Evolutionary conservation across 2,888 invertebrate genomes (phyloP), one percentile per base, ranked within the genome.

Genomic region (Drosophila rellima): DNA sequence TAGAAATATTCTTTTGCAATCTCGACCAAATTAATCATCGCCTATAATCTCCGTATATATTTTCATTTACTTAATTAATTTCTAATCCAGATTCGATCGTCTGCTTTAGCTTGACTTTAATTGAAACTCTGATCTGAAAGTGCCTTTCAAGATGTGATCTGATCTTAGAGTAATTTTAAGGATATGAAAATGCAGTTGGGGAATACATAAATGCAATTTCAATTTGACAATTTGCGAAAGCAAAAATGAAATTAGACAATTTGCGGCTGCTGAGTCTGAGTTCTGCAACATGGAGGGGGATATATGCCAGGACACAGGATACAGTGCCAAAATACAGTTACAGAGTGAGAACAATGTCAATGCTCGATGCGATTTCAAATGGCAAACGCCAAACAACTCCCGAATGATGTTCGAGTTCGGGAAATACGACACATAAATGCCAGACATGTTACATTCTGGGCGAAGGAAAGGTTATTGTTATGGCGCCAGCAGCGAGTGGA

Each of bases 361-460:
- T 11, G 17, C 45, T 44, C 61, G 20, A 65, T 60, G 39, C 40
- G 50, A 70, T 64, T 65, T 42, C 59, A 60, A 64, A 55, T 45
- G 70, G 61, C 61, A 60, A 69, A 33, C 33, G 54, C 18, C 48
- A 39, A 51, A 37, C 20, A 48, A 42, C 52, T 44, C 33, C 35
- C 18, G 31, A 40, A 35, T 26, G 42, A 44, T 55, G 60, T 60
- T 60, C 52, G 59, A 59, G 52, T 10, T 40, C 54, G 59, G 62
- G 33, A 50, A 70, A 56, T 71, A 78, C 75, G 62, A 62, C 55
- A 62, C 54, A 80, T 73, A 82, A 86, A 83, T 85, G 84, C 78
- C 86, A 85, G 86, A 85, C 84, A 86, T 85, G 84, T 86, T 80
- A 86, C 83, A 86, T 83, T 70, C 76, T 65, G 84, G 76, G 76